These are phyloP conservation scores for Microtus agrestis DNA, from an alignment of 2,797 vertebrate genomes.

Conservation along the genomic window DNA sequence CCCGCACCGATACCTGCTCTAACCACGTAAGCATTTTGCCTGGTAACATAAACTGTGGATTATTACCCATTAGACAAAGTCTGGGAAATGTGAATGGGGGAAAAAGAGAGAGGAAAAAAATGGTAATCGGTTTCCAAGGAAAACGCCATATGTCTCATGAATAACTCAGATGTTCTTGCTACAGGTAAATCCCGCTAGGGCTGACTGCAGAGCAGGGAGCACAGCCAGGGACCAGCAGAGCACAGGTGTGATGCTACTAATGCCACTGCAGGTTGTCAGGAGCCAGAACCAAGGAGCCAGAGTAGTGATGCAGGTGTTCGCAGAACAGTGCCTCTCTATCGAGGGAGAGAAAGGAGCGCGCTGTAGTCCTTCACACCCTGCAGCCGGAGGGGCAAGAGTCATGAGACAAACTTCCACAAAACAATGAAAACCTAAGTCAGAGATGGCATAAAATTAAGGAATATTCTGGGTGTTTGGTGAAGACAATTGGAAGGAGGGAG, in stretches of 20 bases:
- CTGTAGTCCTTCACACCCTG: neutral
- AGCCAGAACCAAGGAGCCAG: neutral
- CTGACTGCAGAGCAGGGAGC: constrained; percentile 10
- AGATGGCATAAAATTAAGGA: neutral
- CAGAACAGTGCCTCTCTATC: neutral
- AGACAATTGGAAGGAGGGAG: neutral
- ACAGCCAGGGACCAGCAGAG: neutral
- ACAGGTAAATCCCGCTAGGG: constrained; percentile 35
- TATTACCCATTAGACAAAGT: constrained; percentile 44
- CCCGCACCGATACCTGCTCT: constrained; percentile 5
- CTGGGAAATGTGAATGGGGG: constrained; percentile 33
- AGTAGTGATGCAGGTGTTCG: accelerated
- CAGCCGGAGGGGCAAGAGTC: neutral
- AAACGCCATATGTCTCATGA: constrained; percentile 25
- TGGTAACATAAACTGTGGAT: constrained; percentile 17
- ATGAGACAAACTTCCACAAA: neutral
- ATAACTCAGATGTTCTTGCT: constrained; percentile 67
- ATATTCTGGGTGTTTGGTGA: neutral
- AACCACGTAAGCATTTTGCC: constrained; percentile 56
- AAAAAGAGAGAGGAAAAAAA: constrained; percentile 7
- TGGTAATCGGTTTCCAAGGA: neutral
- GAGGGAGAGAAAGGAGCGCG: neutral
- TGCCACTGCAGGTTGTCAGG: neutral
- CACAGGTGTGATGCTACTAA: neutral
- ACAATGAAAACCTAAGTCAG: neutral